Evolutionary conservation across 2,797 vertebrate genomes (phyloP), one percentile per base, ranked within the genome.

Genomic region (Thripadectes ignobilis): DNA sequence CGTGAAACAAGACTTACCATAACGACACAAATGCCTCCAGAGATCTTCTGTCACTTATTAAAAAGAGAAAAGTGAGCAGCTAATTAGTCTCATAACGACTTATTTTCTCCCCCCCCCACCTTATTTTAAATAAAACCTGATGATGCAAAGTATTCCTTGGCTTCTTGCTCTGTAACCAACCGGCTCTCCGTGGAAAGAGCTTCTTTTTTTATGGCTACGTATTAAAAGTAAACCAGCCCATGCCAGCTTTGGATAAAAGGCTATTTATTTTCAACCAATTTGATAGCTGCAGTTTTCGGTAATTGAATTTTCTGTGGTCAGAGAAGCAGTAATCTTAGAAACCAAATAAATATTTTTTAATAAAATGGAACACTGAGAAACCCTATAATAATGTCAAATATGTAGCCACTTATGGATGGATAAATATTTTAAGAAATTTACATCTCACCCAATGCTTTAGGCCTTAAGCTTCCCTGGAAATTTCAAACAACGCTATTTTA

Each of bases 321-420:
- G 97, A 97, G 97, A 96, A 97, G 97, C 96, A 98, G 98, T 98
- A 98, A 98, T 98, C 97, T 98, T 98, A 98, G 98, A 98, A 98
- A 98, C 98, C 98, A 98, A 98, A 98, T 98, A 98, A 98, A 98
- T 98, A 98, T 98, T 98, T 98, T 98, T 98, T 98, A 98, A 98
- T 98, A 98, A 98, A 98, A 98, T 97, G 98, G 98, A 98, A 98
- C 97, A 98, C 97, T 98, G 97, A 98, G 98, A 98, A 98, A 97
- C 97, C 97, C 98, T 98, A 98, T 98, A 98, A 98, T 98, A 98
- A 98, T 98, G 98, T 98, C 96, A 98, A 98, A 98, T 98, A 98
- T 98, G 98, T 98, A 98, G 98, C 97, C 98, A 98, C 98, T 98
- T 98, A 98, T 97, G 97, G 97, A 98, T 98, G 98, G 97, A 98